A percentile compares a stretch with the other conserved stretches of the same genome.
Evolutionary conservation across 2,797 vertebrate genomes (phyloP).

Genomic region (Helicolenus hilgendorfi): DNA sequence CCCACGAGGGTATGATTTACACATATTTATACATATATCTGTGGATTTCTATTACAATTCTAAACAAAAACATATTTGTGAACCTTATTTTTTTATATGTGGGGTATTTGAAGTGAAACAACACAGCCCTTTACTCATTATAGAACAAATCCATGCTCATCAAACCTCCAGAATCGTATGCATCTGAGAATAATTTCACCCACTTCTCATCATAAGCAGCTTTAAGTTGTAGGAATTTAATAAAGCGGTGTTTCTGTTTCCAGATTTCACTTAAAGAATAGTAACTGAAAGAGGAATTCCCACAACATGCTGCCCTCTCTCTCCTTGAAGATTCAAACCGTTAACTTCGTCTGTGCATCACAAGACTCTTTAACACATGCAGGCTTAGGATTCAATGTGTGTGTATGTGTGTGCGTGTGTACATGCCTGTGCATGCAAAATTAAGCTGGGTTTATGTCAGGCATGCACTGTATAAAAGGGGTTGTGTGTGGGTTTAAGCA

Average conservation of each 20-base stretch:
- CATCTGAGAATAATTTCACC: not conserved
- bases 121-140: not conserved
- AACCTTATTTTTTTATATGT: no score
- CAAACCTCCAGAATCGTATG: not conserved
- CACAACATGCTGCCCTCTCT: not conserved
- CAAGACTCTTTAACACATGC: slow-evolving; percentile 6
- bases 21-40: no score
- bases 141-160: not conserved
- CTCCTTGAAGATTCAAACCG: not conserved
- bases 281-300: not conserved
- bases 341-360: slow-evolving; percentile 3
- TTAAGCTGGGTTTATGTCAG: slow-evolving; percentile 39
- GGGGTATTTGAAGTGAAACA: not conserved
- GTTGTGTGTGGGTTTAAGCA: slow-evolving; percentile 61
- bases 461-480: slow-evolving; percentile 48
- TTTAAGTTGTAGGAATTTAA: not conserved
- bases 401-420: not conserved
- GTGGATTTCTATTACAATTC: no score
- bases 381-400: not conserved
- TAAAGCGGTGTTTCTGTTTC: not conserved
- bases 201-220: not conserved
- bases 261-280: not conserved
- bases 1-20: no score
- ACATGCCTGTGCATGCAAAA: slow-evolving; percentile 5
- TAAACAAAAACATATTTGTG: no score